Evolutionary conservation across 1,140 invertebrate genomes (phyloP).

Genomic region (Drosophila rufa): DNA sequence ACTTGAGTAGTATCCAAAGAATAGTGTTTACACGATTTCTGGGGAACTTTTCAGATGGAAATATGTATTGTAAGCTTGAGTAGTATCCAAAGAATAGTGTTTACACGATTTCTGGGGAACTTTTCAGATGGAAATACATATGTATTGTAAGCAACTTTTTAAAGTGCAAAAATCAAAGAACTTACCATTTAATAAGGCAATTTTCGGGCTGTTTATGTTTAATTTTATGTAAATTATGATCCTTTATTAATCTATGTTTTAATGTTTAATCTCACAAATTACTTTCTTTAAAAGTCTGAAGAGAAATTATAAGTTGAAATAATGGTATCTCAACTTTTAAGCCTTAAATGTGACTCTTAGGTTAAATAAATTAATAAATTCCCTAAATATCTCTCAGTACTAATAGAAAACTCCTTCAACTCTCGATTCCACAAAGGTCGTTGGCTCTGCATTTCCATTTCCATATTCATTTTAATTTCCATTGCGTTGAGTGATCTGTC

Average conservation of each 20-base stretch:
- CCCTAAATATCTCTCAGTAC: neutral
- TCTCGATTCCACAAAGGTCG: constrained; percentile 11
- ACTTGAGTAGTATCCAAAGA: constrained; percentile 3
- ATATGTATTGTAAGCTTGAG: neutral
- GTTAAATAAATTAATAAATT: neutral
- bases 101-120: neutral
- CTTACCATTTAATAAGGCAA: neutral
- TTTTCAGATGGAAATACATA: neutral
- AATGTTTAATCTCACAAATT: too few relatives aligned
- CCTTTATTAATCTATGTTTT: too few relatives aligned
- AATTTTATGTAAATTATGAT: too few relatives aligned
- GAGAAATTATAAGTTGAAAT: neutral
- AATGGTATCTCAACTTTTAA: too few relatives aligned
- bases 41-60: neutral
- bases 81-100: neutral
- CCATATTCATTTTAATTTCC: constrained; percentile 1
- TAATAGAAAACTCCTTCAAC: constrained; percentile 5
- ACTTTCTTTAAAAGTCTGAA: neutral
- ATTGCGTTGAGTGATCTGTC: constrained; percentile 16
- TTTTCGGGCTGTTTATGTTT: too few relatives aligned
- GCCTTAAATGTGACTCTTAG: neutral
- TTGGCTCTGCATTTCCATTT: constrained; percentile 9
- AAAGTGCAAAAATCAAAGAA: neutral
- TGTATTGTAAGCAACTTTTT: neutral
- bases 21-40: neutral